A percentile compares a stretch with the other conserved stretches of the same genome.
Conservation (phyloP, 2,113 vertebrate species). For the Romanogobio albipinnatus region DNA sequence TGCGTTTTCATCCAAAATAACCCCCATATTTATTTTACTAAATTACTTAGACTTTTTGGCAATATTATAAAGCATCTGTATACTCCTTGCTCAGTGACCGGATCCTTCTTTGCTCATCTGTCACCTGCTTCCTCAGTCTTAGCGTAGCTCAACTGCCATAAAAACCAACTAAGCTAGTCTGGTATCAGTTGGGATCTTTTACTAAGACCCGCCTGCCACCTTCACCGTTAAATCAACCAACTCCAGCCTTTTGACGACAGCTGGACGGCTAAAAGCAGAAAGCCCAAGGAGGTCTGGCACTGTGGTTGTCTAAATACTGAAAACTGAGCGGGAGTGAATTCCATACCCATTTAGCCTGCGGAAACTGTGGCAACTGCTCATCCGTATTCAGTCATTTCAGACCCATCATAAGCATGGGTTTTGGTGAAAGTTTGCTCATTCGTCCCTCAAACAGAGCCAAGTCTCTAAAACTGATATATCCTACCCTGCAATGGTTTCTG, state of each 20-base stretch:
- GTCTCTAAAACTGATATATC: conserved; percentile 4
- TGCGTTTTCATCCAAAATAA: background rate
- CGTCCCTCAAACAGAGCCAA: conserved; percentile 8
- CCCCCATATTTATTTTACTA: background rate
- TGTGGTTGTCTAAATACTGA: conserved; percentile 54
- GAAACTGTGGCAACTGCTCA: conserved; percentile 35
- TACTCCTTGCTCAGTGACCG: background rate
- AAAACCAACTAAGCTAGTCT: conserved; percentile 9
- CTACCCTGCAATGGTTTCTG: background rate
- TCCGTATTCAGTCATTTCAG: conserved; percentile 38
- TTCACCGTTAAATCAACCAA: conserved; percentile 42
- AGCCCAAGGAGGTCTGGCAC: conserved; percentile 37
- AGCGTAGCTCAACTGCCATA: background rate
- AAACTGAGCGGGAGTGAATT: conserved; percentile 69
- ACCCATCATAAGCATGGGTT: conserved; percentile 23
- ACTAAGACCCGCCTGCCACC: conserved; percentile 54
- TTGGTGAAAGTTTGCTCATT: background rate
- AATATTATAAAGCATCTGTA: background rate
- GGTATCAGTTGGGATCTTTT: conserved; percentile 32
- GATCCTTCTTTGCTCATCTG: background rate
- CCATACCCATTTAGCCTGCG: conserved; percentile 31
- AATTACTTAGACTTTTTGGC: background rate
- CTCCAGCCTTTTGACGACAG: conserved; percentile 65
- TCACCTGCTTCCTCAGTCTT: conserved; percentile 14
- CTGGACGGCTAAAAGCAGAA: conserved; percentile 72